Conservation (phyloP, 2,113 vertebrate species). For the Tautogolabrus adspersus region DNA sequence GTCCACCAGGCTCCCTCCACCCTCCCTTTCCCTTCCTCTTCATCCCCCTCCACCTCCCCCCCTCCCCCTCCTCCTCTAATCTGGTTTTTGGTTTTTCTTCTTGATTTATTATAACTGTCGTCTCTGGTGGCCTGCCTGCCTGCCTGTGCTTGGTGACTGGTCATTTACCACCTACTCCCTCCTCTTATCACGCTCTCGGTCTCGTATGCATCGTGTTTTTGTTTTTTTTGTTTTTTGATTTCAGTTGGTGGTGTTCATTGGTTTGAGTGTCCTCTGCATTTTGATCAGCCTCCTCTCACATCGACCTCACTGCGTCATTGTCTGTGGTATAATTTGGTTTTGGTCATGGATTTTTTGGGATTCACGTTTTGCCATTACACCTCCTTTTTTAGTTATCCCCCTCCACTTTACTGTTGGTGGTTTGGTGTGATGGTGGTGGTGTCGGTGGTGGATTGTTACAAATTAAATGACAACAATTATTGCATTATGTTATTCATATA, state of each 20-base stretch:
- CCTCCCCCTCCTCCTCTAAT: slow-evolving; percentile 31
- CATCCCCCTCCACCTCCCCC: slow-evolving; percentile 45
- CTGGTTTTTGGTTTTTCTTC: slow-evolving; percentile 63
- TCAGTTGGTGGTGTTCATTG: slow-evolving; percentile 70
- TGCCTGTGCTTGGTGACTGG: slow-evolving; percentile 84
- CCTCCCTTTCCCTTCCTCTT: slow-evolving; percentile 35
- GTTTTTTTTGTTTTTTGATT: slow-evolving; percentile 72
- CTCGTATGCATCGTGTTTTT: slow-evolving; percentile 79
- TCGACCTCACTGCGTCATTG: slow-evolving; percentile 66
- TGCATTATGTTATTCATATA: not conserved
- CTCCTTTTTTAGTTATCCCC: slow-evolving; percentile 53
- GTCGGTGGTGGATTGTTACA: slow-evolving; percentile 47
- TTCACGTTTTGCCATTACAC: slow-evolving; percentile 51
- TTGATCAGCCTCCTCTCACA: slow-evolving; percentile 67
- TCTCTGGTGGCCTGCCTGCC: slow-evolving; percentile 82
- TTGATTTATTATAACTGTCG: slow-evolving; percentile 64
- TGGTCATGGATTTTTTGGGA: slow-evolving; percentile 20
- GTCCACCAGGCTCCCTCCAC: slow-evolving; percentile 64
- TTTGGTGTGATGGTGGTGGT: slow-evolving; percentile 56
- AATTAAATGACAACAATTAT: slow-evolving; percentile 24
- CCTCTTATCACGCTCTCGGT: slow-evolving; percentile 60
- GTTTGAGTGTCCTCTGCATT: slow-evolving; percentile 75
- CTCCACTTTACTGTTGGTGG: slow-evolving; percentile 56
- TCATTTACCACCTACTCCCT: slow-evolving; percentile 74
- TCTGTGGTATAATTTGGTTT: slow-evolving; percentile 51